Percentiles rank a stretch among this genome's conserved stretches.
Conservation (phyloP, 2,113 vertebrate genomes). For the Isurus oxyrinchus region DNA sequence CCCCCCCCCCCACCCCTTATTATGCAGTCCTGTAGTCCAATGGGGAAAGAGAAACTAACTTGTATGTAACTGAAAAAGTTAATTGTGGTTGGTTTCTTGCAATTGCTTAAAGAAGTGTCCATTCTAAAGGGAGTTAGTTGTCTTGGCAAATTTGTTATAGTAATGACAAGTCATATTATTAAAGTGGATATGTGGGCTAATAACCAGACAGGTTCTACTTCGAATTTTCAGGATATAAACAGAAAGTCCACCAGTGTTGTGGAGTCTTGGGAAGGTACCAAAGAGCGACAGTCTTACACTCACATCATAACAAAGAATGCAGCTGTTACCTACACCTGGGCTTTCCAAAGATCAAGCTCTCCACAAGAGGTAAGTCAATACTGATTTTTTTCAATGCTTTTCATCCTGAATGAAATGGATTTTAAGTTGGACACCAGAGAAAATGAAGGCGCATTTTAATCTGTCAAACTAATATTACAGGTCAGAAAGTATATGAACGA, state of each 20-base stretch:
- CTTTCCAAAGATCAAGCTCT: conserved; percentile 88
- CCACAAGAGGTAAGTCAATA: conserved; percentile 73
- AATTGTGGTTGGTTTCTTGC: not conserved
- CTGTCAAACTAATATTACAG: conserved; percentile 53
- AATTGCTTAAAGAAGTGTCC: not conserved
- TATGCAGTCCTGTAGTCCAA: too few relatives aligned
- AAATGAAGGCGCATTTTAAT: not conserved
- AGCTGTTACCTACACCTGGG: conserved; percentile 90
- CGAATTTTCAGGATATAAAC: conserved; percentile 75
- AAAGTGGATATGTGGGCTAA: not conserved
- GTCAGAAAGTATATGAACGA: conserved; percentile 73
- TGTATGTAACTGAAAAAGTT: too few relatives aligned
- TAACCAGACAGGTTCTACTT: not conserved
- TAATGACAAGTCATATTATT: not conserved
- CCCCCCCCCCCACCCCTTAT: too few relatives aligned
- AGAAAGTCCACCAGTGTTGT: conserved; percentile 86
- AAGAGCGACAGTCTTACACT: conserved; percentile 80
- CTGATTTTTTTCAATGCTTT: not conserved
- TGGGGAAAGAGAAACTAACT: not conserved
- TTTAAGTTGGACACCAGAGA: not conserved
- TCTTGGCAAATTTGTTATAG: not conserved
- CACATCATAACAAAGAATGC: conserved; percentile 84
- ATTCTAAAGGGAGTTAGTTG: not conserved
- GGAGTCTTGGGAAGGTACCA: conserved; percentile 85
- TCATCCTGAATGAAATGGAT: conserved; percentile 9